A percentile compares a stretch with the other conserved stretches of the same genome.
Evolutionary conservation across 2,797 vertebrate species (phyloP).

Genomic region (Enteromius paludinosus): DNA sequence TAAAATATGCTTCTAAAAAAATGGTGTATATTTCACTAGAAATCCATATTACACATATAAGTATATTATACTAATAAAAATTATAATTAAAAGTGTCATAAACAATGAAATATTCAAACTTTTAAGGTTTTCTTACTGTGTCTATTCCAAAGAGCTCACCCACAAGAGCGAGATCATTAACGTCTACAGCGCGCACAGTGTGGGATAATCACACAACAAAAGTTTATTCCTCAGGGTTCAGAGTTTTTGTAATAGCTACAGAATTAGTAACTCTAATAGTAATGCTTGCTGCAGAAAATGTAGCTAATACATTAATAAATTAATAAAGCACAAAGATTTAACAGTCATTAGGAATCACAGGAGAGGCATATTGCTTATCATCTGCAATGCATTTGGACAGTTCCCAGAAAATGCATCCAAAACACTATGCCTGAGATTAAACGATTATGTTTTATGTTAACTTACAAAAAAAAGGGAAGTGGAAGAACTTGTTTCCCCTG

Average conservation of each 20-base stretch:
- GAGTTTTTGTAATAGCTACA: background rate
- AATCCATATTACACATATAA: background rate
- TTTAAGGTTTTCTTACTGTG: background rate
- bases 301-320: background rate
- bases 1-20: background rate
- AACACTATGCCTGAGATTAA: conserved; percentile 12
- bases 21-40: background rate
- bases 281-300: background rate
- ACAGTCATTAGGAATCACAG: conserved; percentile 17
- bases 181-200: background rate
- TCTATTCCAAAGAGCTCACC: background rate
- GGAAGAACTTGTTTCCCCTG: conserved; percentile 66
- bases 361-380: conserved; percentile 2
- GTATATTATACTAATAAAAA: background rate
- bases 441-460: conserved; percentile 26
- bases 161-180: background rate
- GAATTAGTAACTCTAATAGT: background rate
- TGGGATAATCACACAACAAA: background rate
- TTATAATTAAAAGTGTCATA: background rate
- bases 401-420: conserved; percentile 27
- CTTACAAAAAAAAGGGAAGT: conserved; percentile 14
- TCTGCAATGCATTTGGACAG: conserved; percentile 26
- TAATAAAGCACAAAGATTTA: background rate
- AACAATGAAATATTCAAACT: background rate
- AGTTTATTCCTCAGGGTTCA: background rate